Conservation (phyloP, 2,797 vertebrate genomes). For the Carcharodon carcharias region DNA sequence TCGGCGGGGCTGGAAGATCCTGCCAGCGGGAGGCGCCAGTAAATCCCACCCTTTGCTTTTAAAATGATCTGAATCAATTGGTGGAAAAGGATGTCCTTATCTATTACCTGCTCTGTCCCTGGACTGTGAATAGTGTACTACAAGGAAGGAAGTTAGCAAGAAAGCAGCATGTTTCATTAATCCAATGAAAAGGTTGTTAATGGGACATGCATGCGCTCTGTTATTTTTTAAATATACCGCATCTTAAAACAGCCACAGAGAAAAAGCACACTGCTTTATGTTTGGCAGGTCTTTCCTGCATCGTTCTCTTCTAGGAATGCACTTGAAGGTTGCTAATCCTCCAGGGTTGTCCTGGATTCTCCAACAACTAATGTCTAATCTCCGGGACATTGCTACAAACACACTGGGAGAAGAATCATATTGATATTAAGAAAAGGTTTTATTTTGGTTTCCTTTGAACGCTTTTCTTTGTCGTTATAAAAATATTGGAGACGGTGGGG, state of each 20-base stretch:
- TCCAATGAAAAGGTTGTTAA: neutral
- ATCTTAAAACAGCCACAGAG: neutral
- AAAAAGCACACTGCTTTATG: neutral
- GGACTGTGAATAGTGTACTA: neutral
- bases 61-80: constrained; percentile 65
- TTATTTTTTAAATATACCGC: neutral
- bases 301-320: neutral
- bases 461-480: neutral
- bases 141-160: neutral
- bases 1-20: too few species aligned
- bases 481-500: neutral
- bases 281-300: neutral
- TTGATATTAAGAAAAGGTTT: neutral
- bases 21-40: too few species aligned
- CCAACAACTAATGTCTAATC: neutral
- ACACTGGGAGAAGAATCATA: neutral
- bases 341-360: neutral
- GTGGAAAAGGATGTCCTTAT: constrained; percentile 43
- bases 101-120: constrained; percentile 19
- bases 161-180: neutral
- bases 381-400: neutral
- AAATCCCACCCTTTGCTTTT: constrained; percentile 39
- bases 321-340: neutral
- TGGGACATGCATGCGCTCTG: neutral
- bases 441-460: neutral